These are phyloP conservation scores for Drosophila aff. DNA, from an alignment of 1,140 invertebrate species.

Conservation along the genomic window DNA sequence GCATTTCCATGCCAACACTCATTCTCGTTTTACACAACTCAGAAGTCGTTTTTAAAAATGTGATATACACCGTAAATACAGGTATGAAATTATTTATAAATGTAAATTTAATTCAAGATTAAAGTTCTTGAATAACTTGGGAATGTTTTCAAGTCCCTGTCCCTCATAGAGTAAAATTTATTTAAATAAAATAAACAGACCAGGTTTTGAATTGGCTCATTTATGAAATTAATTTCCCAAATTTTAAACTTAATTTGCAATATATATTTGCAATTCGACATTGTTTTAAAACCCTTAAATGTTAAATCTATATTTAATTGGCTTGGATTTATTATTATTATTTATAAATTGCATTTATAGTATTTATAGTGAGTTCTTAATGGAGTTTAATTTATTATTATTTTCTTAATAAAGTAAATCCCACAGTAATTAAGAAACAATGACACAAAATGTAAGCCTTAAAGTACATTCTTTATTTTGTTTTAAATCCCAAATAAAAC, in stretches of 20 bases:
- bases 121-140: neutral
- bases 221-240: too few relatives aligned
- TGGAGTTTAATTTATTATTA: neutral
- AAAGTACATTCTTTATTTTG: too few relatives aligned
- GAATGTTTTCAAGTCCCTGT: neutral
- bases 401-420: neutral
- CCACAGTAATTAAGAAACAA: neutral
- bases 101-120: neutral
- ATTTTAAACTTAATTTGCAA: too few relatives aligned
- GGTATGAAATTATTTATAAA: too few relatives aligned
- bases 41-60: neutral
- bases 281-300: too few relatives aligned
- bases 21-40: constrained; percentile 3
- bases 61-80: neutral
- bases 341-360: too few relatives aligned
- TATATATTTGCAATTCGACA: too few relatives aligned
- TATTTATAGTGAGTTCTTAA: too few relatives aligned
- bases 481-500: too few relatives aligned
- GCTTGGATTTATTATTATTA: too few relatives aligned
- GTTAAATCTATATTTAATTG: too few relatives aligned
- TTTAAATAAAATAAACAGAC: neutral
- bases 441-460: neutral
- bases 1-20: constrained; percentile 34
- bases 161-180: neutral
- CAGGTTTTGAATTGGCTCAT: too few relatives aligned